These are phyloP conservation scores for Irena cyanogastra DNA, from an alignment of 2,113 vertebrate species.

Conservation along the genomic window DNA sequence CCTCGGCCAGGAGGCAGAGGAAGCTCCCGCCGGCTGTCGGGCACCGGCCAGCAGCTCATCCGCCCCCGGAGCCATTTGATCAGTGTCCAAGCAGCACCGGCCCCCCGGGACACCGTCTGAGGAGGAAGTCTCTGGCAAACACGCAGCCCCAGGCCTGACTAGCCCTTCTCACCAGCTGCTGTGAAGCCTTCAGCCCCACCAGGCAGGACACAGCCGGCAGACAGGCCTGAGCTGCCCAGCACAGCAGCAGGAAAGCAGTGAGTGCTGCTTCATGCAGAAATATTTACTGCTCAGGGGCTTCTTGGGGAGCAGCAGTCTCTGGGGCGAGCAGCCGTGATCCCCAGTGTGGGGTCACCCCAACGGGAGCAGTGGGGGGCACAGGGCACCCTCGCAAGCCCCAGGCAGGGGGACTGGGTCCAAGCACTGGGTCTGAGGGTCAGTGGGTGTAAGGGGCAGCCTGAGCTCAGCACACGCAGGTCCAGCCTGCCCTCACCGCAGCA, in stretches of 20 bases:
- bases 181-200: not conserved
- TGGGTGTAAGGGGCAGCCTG: not conserved
- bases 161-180: not conserved
- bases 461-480: not conserved
- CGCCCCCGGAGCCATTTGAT: constrained; percentile 43
- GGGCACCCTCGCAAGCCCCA: not conserved
- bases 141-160: not conserved
- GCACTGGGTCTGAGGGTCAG: not conserved
- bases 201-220: not conserved
- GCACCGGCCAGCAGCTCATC: constrained; percentile 16
- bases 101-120: not conserved
- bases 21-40: not conserved
- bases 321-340: not conserved
- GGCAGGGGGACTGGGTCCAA: not conserved
- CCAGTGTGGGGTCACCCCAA: not conserved
- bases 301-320: not conserved
- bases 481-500: not conserved
- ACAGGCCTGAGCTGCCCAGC: not conserved
- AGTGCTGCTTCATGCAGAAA: not conserved
- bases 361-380: rapidly evolving
- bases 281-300: not conserved
- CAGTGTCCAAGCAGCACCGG: not conserved
- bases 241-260: not conserved
- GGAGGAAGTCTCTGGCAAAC: constrained; percentile 15
- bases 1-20: constrained; percentile 5